Conservation (phyloP, 2,113 vertebrate genomes). For the Sialia sialis region DNA sequence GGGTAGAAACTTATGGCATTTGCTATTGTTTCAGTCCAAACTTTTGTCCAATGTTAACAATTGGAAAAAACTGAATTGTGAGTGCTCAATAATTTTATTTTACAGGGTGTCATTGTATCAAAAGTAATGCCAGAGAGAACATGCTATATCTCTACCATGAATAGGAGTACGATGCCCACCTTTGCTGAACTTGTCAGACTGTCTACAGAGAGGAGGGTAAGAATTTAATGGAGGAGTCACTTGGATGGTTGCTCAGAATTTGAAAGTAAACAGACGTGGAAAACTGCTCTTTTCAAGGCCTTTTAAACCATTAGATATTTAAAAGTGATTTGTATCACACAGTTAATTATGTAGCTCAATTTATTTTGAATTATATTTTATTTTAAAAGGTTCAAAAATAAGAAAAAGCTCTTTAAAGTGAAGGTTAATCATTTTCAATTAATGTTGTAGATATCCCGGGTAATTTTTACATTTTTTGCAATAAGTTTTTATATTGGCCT, state of each 20-base stretch:
- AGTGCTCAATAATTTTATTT: background rate
- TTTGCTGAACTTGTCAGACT: background rate
- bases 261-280: background rate
- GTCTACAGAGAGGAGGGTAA: background rate
- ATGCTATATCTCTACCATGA: background rate
- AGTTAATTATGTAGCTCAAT: background rate
- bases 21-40: background rate
- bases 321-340: background rate
- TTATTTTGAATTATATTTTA: background rate
- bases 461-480: background rate
- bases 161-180: background rate
- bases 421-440: background rate
- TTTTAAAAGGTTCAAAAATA: background rate
- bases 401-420: background rate
- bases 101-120: background rate
- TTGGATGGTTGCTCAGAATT: background rate
- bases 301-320: background rate
- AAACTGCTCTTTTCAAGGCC: background rate
- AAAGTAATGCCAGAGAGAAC: background rate
- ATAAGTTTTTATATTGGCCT: background rate
- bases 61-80: background rate
- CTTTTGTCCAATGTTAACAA: background rate
- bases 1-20: fast-evolving
- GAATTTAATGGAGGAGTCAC: background rate
- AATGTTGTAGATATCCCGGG: background rate